Evolutionary conservation across 2,113 vertebrate species (phyloP), one percentile per base, ranked within the genome.

Genomic region (Apteryx mantelli): DNA sequence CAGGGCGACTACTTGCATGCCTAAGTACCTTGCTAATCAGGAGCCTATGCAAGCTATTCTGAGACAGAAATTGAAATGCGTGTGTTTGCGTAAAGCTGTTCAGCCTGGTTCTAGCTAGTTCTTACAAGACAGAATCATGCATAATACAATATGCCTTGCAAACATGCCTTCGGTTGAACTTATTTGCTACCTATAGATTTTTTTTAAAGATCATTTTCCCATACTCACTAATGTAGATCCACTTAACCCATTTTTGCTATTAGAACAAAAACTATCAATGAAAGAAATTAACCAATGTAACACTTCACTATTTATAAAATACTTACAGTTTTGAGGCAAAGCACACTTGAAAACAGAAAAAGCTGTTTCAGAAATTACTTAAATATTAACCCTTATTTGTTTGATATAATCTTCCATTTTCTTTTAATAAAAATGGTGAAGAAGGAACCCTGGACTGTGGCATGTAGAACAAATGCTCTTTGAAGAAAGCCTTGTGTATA

Each of bases 1-100:
- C 76, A 81, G 53, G 10, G 89, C 77, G 79, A 50, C 89, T 91
- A 63, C 93, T 96, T 86, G 83, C 40, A 9, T 94, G 69, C 94
- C 88, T 89, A 70, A 96, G 92, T 46, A 91, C 92, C 93, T 97
- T 71, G 95, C 95, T 95, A 96, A 97, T 92, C 94, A 68, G 92
- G 80, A 96, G 94, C 86, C 69, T 94, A 48, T 86, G 86, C 78
- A 64, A 95, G 79, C 38, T 93, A 82, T 92, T 92, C 56, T 73
- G 77, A 97, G 65, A 52, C 48, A 91, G 90, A 95, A 95, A 93
- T 52, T 75, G 60, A 95, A 91, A 93, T 50, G 64, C 36, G n/a
- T 86, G 76, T 84, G 38, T 82, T 86, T 74, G 70, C 13, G n/a
- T 65, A 83, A 68, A 83, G 68, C 36, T 60, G 22, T 17, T 92